Evolutionary conservation across 2,797 vertebrate species (phyloP).

Genomic region (Danio choprae): DNA sequence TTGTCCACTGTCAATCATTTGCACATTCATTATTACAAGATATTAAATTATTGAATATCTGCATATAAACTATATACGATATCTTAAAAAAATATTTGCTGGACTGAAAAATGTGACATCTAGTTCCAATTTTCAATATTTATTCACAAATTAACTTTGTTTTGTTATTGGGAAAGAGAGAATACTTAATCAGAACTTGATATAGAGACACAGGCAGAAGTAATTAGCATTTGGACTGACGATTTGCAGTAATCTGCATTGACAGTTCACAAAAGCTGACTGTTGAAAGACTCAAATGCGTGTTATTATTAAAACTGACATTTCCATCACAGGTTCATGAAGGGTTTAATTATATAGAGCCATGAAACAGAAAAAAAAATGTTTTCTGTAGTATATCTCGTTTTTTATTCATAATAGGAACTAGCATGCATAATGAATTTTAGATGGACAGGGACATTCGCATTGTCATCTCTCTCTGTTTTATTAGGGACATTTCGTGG

Average conservation of each 20-base stretch:
- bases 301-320: constrained; percentile 12
- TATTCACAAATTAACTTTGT: not conserved
- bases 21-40: too few species aligned
- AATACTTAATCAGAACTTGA: not conserved
- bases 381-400: not conserved
- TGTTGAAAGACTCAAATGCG: not conserved
- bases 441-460: not conserved
- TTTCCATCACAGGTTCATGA: constrained; percentile 8
- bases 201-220: not conserved
- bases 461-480: constrained; percentile 16
- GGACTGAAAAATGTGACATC: not conserved
- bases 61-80: too few species aligned
- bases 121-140: not conserved
- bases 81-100: not conserved
- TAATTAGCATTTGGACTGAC: constrained; percentile 6
- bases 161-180: not conserved
- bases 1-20: too few species aligned
- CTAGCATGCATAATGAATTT: not conserved
- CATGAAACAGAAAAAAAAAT: not conserved
- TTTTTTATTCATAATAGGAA: not conserved
- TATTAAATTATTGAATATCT: too few species aligned
- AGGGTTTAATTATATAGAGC: constrained; percentile 9
- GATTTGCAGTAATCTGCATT: constrained; percentile 8
- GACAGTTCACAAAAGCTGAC: not conserved
- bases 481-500: constrained; percentile 18